phyloP scores from a whole-genome alignment of 2,113 vertebrate genomes.

The Ursus arctos region DNA sequence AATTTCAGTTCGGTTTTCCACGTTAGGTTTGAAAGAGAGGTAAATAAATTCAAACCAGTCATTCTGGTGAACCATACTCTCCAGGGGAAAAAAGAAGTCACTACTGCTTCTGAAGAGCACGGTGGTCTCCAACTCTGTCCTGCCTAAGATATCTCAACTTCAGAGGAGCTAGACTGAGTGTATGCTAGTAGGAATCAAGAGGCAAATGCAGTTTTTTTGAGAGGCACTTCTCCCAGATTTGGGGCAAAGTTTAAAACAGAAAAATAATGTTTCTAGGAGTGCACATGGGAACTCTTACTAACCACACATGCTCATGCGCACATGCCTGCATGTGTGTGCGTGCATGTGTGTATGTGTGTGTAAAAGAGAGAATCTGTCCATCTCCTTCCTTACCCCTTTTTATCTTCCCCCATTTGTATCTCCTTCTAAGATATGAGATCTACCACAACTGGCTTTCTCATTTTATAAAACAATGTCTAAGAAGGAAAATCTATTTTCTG shows the following conservation, averaged over 20 bases:
- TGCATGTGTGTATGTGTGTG: not conserved
- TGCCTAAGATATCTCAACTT: not conserved
- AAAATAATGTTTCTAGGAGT: not conserved
- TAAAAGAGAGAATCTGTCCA: not conserved
- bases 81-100: not conserved
- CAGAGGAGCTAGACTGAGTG: not conserved
- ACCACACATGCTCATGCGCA: not conserved
- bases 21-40: not conserved
- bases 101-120: not conserved
- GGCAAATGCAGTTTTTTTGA: not conserved
- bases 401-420: not conserved
- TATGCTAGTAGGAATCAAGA: not conserved
- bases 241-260: constrained; percentile 4
- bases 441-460: constrained; percentile 57
- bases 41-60: not conserved
- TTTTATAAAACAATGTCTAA: constrained; percentile 70
- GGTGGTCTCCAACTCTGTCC: not conserved
- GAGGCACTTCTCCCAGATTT: not conserved
- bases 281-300: not conserved
- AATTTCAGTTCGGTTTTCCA: not conserved
- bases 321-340: not conserved
- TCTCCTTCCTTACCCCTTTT: not conserved
- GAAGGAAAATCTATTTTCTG: not conserved
- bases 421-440: constrained; percentile 50
- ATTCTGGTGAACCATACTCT: not conserved